Percentiles rank a stretch among this genome's conserved stretches.
Evolutionary conservation across 2,113 vertebrate species (phyloP).

Genomic region (Sander lucioperca): DNA sequence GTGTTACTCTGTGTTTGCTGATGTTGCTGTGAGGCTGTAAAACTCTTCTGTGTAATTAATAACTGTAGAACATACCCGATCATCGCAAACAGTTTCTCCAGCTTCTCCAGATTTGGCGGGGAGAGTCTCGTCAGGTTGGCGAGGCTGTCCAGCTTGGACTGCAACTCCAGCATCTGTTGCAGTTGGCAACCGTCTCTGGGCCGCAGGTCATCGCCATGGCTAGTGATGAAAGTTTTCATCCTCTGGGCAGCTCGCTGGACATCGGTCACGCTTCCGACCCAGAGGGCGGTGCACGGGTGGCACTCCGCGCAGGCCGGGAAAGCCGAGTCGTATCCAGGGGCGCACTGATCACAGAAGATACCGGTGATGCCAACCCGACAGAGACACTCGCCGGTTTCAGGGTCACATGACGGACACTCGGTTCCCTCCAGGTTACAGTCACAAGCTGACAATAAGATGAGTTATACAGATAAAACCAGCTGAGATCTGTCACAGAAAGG

Average conservation of each 20-base stretch:
- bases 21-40: not conserved
- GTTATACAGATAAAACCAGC: not conserved
- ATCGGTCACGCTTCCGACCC: conserved; percentile 78
- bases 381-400: conserved; percentile 83
- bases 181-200: conserved; percentile 61
- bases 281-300: conserved; percentile 86
- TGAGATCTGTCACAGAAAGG: not conserved
- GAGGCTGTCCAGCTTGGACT: conserved; percentile 78
- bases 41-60: not conserved
- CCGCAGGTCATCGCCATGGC: not conserved
- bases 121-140: conserved; percentile 64
- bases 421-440: conserved; percentile 87
- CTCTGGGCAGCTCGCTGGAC: conserved; percentile 76
- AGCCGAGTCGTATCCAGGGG: conserved; percentile 70
- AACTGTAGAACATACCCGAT: conserved; percentile 77
- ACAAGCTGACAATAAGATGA: conserved; percentile 79
- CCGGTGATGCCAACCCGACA: conserved; percentile 83
- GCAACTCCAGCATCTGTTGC: conserved; percentile 78
- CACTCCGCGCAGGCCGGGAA: conserved; percentile 88
- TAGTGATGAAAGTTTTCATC: conserved; percentile 70
- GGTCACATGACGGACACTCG: conserved; percentile 83
- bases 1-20: not conserved
- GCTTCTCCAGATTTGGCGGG: conserved; percentile 59
- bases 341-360: conserved; percentile 85
- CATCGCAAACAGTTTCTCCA: conserved; percentile 79